Evolutionary conservation across 2,797 vertebrate species (phyloP).

Genomic region (Mus minutoides): DNA sequence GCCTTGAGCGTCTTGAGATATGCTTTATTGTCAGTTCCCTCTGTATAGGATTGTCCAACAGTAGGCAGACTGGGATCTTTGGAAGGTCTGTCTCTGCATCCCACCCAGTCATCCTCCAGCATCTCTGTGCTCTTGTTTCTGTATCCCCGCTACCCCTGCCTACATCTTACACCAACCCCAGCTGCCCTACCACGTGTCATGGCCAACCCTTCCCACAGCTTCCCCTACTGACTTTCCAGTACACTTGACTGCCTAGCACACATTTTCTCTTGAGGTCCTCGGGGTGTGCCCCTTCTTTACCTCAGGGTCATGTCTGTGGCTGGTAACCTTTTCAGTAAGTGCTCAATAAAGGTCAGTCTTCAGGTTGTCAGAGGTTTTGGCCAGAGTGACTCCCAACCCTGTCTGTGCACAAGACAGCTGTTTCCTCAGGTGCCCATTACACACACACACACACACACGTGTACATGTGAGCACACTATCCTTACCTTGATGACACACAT

Average conservation of each 20-base stretch:
- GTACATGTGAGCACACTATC: too few species aligned
- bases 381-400: neutral
- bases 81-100: neutral
- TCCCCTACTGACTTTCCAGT: neutral
- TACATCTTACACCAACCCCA: fast-evolving
- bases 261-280: neutral
- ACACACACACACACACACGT: neutral
- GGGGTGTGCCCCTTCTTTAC: too few species aligned
- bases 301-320: neutral
- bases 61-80: neutral
- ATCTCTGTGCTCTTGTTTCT: neutral
- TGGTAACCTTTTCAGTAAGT: neutral
- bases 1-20: too few species aligned
- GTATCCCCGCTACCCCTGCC: neutral
- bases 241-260: fast-evolving
- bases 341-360: neutral
- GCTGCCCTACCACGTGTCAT: fast-evolving
- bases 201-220: neutral
- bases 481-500: neutral
- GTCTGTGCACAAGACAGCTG: neutral
- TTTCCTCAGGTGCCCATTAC: neutral
- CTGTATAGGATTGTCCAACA: neutral
- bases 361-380: neutral
- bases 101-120: too few species aligned
- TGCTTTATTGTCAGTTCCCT: neutral